Evolutionary conservation across 1,140 invertebrate genomes (phyloP).

Genomic region (Panonychus citri): DNA sequence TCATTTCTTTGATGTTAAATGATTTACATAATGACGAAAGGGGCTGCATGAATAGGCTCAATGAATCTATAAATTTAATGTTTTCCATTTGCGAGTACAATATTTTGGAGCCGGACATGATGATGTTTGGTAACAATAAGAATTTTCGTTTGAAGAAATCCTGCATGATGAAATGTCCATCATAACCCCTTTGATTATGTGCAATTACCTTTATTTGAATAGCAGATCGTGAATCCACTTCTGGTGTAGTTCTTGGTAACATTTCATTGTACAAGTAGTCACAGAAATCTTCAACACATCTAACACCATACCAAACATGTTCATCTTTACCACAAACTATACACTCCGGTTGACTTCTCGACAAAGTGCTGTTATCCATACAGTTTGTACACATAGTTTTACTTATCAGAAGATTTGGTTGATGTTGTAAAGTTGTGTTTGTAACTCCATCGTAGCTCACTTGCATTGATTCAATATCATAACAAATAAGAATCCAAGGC

Average conservation of each 20-base stretch:
- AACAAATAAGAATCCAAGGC: neutral
- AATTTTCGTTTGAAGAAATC: neutral
- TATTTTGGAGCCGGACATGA: neutral
- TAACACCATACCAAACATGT: neutral
- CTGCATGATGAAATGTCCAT: neutral
- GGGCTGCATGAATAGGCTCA: neutral
- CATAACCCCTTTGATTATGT: neutral
- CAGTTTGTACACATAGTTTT: neutral
- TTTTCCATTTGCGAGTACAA: neutral
- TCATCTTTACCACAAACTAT: neutral
- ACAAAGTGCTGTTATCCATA: neutral
- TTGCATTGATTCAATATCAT: neutral
- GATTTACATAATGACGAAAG: neutral
- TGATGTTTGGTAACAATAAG: neutral
- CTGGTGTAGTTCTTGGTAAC: neutral
- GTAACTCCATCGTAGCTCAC: too few relatives aligned
- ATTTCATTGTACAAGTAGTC: neutral
- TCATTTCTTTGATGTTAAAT: neutral
- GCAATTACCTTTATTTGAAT: neutral
- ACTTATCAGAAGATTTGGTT: neutral
- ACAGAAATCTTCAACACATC: neutral
- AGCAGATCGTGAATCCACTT: too few relatives aligned
- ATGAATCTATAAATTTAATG: neutral
- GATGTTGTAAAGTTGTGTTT: neutral
- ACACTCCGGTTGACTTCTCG: neutral